Base-by-base conservation (phyloP, 1,140 invertebrate species). In the Pogonomyrmex californicus region DNA sequence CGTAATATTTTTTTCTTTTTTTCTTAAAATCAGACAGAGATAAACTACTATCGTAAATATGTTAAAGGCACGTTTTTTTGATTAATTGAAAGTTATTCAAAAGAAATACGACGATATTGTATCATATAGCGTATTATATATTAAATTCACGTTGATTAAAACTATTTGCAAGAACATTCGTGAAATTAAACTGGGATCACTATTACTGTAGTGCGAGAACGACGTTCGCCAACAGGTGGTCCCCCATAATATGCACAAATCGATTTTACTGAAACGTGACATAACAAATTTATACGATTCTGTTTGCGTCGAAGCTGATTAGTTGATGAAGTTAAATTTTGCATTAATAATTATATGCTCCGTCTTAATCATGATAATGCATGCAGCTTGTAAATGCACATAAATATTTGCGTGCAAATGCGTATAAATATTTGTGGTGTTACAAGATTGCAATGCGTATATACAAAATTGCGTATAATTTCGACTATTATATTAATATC, bases 181-280 rank as follows among this genome's bases (percentile, higher is more conserved):
- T 71, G 47, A 82, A 54, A 56, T 71, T 58, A 82, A 82, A 58
- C 38, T 82, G 23, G 51, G 38, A 73, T 82, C 38, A 51, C 44
- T 81, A 68, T 68, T 68, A 36, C 44, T 38, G 79, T 36, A 60
- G 51, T 47, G 68, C 56, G 30, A 47, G 7, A 41, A 12, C 41
- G 54, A 58, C 41, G 54, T 30, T 54, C 33, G 54, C 51, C 79
- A 82, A 83, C 79, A 83, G 79, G 79, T 83, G 79, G 79, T 75
- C 54, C 54, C 10, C 70, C 68, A 62, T 75, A 83, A 83, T 63
- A 51, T 38, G 68, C 68, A 23, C 66, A 47, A 49, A 83, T 83
- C 79, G 68, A 83, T 83, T 83, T 83, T 75, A 75, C 79, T 47
- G 56, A 75, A 83, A 83, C 68, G n/a, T 60, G 54, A 83, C 68